Base-by-base conservation (phyloP, 2,797 vertebrate species). In the Scarus forsteni region DNA sequence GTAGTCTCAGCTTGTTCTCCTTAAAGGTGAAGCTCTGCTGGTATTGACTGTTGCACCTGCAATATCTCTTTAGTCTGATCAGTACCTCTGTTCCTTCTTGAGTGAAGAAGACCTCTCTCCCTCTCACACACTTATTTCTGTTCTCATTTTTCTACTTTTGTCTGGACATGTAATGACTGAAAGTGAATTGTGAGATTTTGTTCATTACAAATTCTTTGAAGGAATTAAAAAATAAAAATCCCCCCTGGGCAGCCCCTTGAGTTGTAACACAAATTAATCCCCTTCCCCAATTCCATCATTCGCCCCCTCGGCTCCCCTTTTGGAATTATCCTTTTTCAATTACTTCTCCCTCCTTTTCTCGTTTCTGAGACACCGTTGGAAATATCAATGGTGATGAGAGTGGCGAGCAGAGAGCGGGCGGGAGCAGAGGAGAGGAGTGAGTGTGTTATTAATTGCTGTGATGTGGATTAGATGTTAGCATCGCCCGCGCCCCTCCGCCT, bases 391-490 rank as follows among this genome's bases (percentile, higher is more conserved):
- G 80, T 67, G 78, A 83, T 80, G 73, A 77, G 80, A 79, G 55
- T 48, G 62, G 46, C 60, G 77, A 62, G 63, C 65, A 75, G 59
- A 80, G 54, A 46, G 79, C 18, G 16, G 45, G 13, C 15, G 44
- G 3, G 44, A 80, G 75, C 76, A 51, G 80, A 77, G 78, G 53
- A 77, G 61, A 53, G 69, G 67, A 78, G 73, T 72, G 77, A 81
- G 82, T 82, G 85, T 27, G 85, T 86, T 91, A 91, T 92, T 93
- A 94, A 93, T 93, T 93, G 91, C 89, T 88, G 84, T 90, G 92
- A 93, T 92, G 88, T 90, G 90, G 89, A 93, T 92, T 91, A 92
- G 91, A 94, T 93, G 82, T 85, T 85, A 84, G 79, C 70, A 60
- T 89, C 16, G 19, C 70, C 52, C 57, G 34, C 66, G n/a, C 71